Evolutionary conservation across 92 coral and sea anemone genomes (phyloP), one percentile per base, ranked within the genome.

Genomic region (Micromussa lordhowensis): DNA sequence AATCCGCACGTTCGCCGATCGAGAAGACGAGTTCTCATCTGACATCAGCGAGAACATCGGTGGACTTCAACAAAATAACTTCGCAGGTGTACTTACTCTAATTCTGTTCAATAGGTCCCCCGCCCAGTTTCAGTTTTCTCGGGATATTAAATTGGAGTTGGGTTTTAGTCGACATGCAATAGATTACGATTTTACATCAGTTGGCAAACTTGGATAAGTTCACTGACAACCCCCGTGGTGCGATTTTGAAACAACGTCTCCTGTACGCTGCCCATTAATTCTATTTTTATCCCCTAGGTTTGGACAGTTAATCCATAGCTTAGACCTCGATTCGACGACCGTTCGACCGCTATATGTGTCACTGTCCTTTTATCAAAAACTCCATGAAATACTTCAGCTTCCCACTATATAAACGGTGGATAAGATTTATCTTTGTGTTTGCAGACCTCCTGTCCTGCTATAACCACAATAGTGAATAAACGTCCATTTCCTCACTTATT

Each of bases 401-500:
- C 38, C 57, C 53, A 32, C 34, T 73, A 55, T 38, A 35, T 74
- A 30, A 10, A 73, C 55, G 10, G 35, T 1, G 21, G 3, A 4
- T 83, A 36, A 38, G 58, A 26, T 54, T 22, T 11, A 35, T 26
- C 17, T 19, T 80, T 80, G 71, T 31, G 30, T 38, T 18, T 38
- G 12, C 12, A n/a, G 51, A 26, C 80, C 80, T 57, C 81, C 88
- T 73, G 79, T 58, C 38, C 29, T 54, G 57, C 26, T 53, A 35
- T 73, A 18, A 74, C 34, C 80, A 35, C 88, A 84, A 78, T 84
- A 57, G 88, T 68, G 72, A 74, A 57, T 73, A 51, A 58, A 78
- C 22, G 38, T 69, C 80, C 51, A 55, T 32, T 84, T 84, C 49
- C 31, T 55, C 30, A 34, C 80, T 73, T 53, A 72, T 72, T 53